Conservation (phyloP, 2,888 invertebrate genomes). For the Byasa hedistus region DNA sequence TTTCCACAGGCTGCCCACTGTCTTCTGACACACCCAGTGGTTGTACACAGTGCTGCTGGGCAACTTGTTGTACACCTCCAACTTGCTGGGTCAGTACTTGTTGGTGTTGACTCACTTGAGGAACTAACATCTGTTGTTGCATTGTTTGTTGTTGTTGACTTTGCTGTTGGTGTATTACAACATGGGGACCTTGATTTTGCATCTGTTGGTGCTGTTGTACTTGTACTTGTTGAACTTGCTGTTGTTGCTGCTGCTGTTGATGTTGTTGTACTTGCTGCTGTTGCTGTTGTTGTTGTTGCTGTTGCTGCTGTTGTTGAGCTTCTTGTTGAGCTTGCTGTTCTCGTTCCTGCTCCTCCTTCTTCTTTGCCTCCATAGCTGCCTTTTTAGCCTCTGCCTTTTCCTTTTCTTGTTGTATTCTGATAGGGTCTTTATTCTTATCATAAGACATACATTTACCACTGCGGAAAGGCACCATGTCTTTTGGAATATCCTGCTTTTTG, state of each 20-base stretch:
- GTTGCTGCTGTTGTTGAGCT: constrained; percentile 58
- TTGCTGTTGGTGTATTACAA: constrained; percentile 66
- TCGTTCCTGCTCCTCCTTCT: constrained; percentile 71
- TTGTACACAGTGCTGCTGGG: constrained; percentile 74
- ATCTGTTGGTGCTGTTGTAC: constrained; percentile 56
- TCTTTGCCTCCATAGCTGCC: constrained; percentile 74
- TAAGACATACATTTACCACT: constrained; percentile 78
- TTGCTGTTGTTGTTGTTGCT: constrained; percentile 54
- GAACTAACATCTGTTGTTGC: constrained; percentile 76
- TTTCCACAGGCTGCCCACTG: constrained; percentile 78
- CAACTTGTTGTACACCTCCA: constrained; percentile 66
- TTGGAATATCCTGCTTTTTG: constrained; percentile 74
- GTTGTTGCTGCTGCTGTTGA: constrained; percentile 67
- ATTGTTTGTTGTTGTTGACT: constrained; percentile 59
- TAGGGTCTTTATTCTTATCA: constrained; percentile 76
- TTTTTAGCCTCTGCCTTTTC: constrained; percentile 76
- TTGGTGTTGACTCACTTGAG: constrained; percentile 76
- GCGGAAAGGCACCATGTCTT: constrained; percentile 75
- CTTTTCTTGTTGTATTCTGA: constrained; percentile 73
- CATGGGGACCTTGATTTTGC: constrained; percentile 57
- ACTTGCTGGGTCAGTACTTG: constrained; percentile 71
- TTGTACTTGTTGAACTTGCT: constrained; percentile 70
- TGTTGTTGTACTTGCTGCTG: constrained; percentile 62
- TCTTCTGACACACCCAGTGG: constrained; percentile 74
- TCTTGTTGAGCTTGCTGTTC: constrained; percentile 66